A percentile compares a stretch with the other conserved stretches of the same genome.
These are phyloP conservation scores for Coelopa frigida DNA, from an alignment of 1,140 invertebrate genomes.

Conservation along the genomic window DNA sequence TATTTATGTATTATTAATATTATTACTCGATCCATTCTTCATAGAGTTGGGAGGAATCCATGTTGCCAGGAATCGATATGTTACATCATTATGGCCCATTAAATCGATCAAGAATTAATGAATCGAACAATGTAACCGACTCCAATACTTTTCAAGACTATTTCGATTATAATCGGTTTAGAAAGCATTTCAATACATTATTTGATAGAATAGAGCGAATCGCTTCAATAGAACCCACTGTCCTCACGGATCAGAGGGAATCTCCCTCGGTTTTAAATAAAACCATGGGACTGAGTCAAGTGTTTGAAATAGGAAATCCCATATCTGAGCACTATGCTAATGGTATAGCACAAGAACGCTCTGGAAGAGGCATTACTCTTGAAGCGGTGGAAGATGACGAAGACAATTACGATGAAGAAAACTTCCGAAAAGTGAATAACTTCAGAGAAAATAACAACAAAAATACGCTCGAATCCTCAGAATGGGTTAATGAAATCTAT, in stretches of 20 bases:
- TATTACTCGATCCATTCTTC: background rate
- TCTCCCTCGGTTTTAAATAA: background rate
- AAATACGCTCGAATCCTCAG: slow-evolving; percentile 19
- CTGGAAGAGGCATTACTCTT: slow-evolving; percentile 18
- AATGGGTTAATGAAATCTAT: slow-evolving; percentile 40
- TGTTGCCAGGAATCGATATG: slow-evolving; percentile 41
- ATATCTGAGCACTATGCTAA: background rate
- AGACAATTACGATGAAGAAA: slow-evolving; percentile 37
- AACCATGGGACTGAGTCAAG: background rate
- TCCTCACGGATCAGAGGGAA: background rate
- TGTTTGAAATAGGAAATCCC: slow-evolving; percentile 7
- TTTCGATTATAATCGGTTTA: slow-evolving; percentile 36
- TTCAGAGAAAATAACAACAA: slow-evolving; percentile 26
- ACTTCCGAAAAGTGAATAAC: slow-evolving; percentile 32
- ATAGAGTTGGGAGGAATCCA: slow-evolving; percentile 42
- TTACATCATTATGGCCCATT: slow-evolving; percentile 40
- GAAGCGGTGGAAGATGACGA: slow-evolving; percentile 37
- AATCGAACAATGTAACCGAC: slow-evolving; percentile 14
- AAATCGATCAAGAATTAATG: slow-evolving; percentile 29
- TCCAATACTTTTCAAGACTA: slow-evolving; percentile 6
- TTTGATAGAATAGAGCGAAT: slow-evolving; percentile 37
- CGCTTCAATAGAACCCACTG: slow-evolving; percentile 10
- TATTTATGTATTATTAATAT: background rate
- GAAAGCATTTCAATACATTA: slow-evolving; percentile 31
- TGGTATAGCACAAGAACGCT: background rate